A percentile compares a stretch with the other conserved stretches of the same genome.
Conservation (phyloP, 2,797 vertebrate genomes). For the Philypnodon macrostomus region DNA sequence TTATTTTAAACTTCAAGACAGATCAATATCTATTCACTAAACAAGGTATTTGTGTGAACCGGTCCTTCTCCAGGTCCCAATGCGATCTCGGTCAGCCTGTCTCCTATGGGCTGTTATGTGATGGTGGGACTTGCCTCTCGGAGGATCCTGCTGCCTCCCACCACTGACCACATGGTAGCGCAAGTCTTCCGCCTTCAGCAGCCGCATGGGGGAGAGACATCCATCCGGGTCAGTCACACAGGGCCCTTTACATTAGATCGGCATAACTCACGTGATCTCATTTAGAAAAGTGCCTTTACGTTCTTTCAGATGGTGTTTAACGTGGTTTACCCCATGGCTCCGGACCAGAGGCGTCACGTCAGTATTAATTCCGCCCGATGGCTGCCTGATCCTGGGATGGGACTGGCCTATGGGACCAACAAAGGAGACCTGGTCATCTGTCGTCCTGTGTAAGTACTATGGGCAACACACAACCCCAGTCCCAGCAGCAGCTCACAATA, state of each 20-base stretch:
- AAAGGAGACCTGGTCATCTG: slow-evolving; percentile 98
- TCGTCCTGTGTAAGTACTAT: slow-evolving; percentile 94
- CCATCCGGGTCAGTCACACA: slow-evolving; percentile 87
- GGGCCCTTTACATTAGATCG: not conserved
- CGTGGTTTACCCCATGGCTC: slow-evolving; percentile 97
- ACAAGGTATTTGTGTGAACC: too few relatives aligned
- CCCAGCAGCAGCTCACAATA: too few relatives aligned
- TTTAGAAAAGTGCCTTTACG: too few relatives aligned
- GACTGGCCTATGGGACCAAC: slow-evolving; percentile 97
- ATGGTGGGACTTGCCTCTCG: slow-evolving; percentile 98
- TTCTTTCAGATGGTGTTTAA: slow-evolving; percentile 90
- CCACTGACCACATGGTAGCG: slow-evolving; percentile 99
- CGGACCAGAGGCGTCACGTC: slow-evolving; percentile 96
- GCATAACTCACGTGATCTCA: too few relatives aligned
- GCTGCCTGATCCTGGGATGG: slow-evolving; percentile 94
- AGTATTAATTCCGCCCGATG: slow-evolving; percentile 98
- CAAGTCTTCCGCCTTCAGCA: slow-evolving; percentile 98
- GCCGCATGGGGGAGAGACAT: slow-evolving; percentile 95
- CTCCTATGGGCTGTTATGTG: slow-evolving; percentile 96
- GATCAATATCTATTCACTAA: too few relatives aligned
- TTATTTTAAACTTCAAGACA: too few relatives aligned
- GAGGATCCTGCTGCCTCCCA: slow-evolving; percentile 93
- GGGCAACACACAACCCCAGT: too few relatives aligned
- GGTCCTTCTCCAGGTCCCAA: slow-evolving; percentile 86
- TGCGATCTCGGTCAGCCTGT: slow-evolving; percentile 96